phyloP scores from a whole-genome alignment of 2,113 vertebrate genomes.

The Scytalopus superciliaris region DNA sequence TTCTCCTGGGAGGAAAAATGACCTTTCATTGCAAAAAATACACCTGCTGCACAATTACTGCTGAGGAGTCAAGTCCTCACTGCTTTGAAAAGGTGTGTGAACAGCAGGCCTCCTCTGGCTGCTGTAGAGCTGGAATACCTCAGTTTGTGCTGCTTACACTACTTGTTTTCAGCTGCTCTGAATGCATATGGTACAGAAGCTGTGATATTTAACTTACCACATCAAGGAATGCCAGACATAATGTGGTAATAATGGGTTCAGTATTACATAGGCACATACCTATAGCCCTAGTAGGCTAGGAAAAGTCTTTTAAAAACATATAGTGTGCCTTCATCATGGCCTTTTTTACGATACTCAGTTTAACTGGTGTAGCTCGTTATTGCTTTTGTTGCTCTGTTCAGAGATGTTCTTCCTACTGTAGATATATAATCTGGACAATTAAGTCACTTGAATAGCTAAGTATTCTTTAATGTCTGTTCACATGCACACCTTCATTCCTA shows the following conservation, averaged over 20 bases:
- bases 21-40: conserved; percentile 30
- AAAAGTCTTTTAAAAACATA: not conserved
- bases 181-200: not conserved
- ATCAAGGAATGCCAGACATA: not conserved
- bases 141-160: not conserved
- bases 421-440: not conserved
- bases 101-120: not conserved
- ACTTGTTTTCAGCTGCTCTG: not conserved
- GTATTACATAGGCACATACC: not conserved
- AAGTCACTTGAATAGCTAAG: not conserved
- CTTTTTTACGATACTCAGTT: not conserved
- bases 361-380: not conserved
- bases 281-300: not conserved
- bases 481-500: not conserved
- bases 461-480: not conserved
- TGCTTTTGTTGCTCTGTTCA: not conserved
- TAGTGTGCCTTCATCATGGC: not conserved
- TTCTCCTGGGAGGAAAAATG: not conserved
- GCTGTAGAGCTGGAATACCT: not conserved
- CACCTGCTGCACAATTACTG: not conserved
- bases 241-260: not conserved
- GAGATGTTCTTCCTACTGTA: not conserved
- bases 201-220: not conserved
- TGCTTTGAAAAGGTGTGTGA: conserved; percentile 4
- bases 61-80: not conserved